Evolutionary conservation across 2,888 invertebrate species (phyloP).

Genomic region (Agrotis exclamationis): DNA sequence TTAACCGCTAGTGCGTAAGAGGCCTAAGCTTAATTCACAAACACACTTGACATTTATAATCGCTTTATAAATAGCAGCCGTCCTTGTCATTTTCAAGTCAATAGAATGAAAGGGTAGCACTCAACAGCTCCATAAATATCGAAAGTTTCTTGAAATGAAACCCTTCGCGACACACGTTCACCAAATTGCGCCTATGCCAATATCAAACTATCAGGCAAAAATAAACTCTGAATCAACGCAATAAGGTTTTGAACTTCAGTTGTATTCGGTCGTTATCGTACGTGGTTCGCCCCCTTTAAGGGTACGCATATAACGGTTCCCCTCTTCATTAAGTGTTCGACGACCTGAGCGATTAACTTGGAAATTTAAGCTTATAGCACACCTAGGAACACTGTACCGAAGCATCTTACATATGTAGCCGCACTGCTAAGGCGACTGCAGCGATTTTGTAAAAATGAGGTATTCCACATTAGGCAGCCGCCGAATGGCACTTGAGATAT

Average conservation of each 20-base stretch:
- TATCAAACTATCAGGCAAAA: slow-evolving; percentile 33
- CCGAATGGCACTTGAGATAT: too few species aligned
- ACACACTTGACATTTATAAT: slow-evolving; percentile 26
- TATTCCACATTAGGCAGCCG: too few species aligned
- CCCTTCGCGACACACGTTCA: slow-evolving; percentile 58
- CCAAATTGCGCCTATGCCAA: slow-evolving; percentile 50
- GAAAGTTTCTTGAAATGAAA: slow-evolving; percentile 46
- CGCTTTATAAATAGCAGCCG: slow-evolving; percentile 22
- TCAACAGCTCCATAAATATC: slow-evolving; percentile 10
- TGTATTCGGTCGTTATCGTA: slow-evolving; percentile 52
- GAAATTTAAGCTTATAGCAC: slow-evolving; percentile 64
- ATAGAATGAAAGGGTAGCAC: slow-evolving; percentile 24
- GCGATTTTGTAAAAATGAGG: too few species aligned
- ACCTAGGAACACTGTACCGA: background rate
- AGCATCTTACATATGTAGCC: too few species aligned
- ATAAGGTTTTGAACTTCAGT: slow-evolving; percentile 37
- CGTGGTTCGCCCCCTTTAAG: slow-evolving; percentile 61
- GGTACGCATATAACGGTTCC: slow-evolving; percentile 70
- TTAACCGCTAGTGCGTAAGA: too few species aligned
- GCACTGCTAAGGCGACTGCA: too few species aligned
- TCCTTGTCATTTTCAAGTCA: slow-evolving; percentile 31
- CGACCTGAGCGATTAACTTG: slow-evolving; percentile 75
- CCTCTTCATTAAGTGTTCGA: slow-evolving; percentile 80
- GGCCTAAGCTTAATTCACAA: slow-evolving; percentile 4
- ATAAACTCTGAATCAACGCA: slow-evolving; percentile 45